Evolutionary conservation across 2,797 vertebrate genomes (phyloP), one percentile per base, ranked within the genome.

Genomic region (Schizopygopsis malacanthus): DNA sequence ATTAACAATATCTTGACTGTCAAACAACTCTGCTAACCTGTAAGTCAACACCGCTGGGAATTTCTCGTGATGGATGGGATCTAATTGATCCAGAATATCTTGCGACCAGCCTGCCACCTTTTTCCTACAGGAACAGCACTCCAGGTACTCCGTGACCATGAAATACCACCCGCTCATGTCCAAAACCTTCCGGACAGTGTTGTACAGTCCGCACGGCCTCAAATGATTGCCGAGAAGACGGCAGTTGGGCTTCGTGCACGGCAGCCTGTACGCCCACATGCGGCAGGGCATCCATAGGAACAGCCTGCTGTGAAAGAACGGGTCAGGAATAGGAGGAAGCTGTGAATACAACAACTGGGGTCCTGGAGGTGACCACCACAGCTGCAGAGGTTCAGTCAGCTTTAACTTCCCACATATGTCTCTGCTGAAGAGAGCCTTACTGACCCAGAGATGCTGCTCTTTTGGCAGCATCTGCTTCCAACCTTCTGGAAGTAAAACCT

Each of bases 381-480:
- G 82, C 43, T 78, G 73, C 33, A 78, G 82, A 20, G 72, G 20
- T 28, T 84, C 75, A 28, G 13, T 77, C 80, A 86, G 50, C 16
- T 4, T 54, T 41, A 69, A 20, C 59, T 82, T 86, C 5, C 80
- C 71, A 20, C n/a, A 59, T 12, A 18, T 18, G 3, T 67, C 80
- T 70, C 28, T 45, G n/a, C 4, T 45, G 41, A 86, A 86, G 16
- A 77, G 59, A 56, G 85, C 39, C 25, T 45, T 82, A 50, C 85
- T 86, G 71, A 83, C 80, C 85, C 85, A 82, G 37, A 43, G 45
- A 28, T 82, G 80, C 33, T 82, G 85, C 72, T 86, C 80, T 47
- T 28, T 69, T 11, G 79, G 85, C 56, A 82, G 63, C 0, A 41
- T 70, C 52, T 70, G 61, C 80, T 86, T 83, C 85, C 72, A 86